Evolutionary conservation across 1,140 invertebrate species (phyloP).

Genomic region (Heliconius congener): DNA sequence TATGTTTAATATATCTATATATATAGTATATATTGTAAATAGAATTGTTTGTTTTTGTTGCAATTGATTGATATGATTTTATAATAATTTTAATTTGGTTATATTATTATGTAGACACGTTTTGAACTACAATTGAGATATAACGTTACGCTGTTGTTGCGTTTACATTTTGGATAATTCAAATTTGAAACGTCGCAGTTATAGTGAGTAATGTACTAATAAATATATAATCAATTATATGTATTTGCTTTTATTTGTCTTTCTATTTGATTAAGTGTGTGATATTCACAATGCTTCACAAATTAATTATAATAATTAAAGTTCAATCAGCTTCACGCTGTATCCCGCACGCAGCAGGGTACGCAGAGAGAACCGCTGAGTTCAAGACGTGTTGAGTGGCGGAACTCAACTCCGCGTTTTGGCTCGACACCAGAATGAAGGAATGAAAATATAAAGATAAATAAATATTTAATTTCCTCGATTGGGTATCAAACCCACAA

Average conservation of each 20-base stretch:
- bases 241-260: neutral
- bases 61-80: constrained; percentile 28
- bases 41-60: constrained; percentile 37
- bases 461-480: no score
- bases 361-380: no score
- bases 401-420: no score
- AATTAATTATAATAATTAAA: neutral
- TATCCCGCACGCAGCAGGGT: no score
- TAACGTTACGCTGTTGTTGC: neutral
- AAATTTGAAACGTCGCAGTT: neutral
- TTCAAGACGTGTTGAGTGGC: no score
- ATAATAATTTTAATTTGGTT: constrained; percentile 22
- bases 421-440: no score
- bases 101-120: constrained; percentile 2
- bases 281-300: neutral
- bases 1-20: neutral
- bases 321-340: no score
- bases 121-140: neutral
- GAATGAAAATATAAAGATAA: no score
- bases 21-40: constrained; percentile 7
- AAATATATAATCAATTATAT: constrained; percentile 15
- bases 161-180: neutral
- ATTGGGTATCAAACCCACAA: no score
- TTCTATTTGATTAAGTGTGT: neutral
- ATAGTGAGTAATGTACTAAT: constrained; percentile 4